Evolutionary conservation across 2,113 vertebrate genomes (phyloP), one percentile per base, ranked within the genome.

Genomic region (Dromaius novaehollandiae): DNA sequence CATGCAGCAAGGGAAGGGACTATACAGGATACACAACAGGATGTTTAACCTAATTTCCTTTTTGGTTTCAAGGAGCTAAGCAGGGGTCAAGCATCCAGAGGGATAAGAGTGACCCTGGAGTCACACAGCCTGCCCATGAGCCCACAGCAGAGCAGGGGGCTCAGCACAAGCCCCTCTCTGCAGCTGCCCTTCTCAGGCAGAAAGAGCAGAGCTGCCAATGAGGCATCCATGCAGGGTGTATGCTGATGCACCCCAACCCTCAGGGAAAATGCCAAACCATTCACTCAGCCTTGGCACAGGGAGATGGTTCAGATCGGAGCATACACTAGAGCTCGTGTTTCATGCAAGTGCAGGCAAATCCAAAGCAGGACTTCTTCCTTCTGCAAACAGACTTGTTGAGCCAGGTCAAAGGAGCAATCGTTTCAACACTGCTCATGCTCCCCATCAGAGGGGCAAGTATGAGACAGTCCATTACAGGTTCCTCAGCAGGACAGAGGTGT

Each of bases 311-410:
- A 53, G 53, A 77, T 82, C 89, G 0, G 13, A 70, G 76, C 2
- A 13, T 10, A 20, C 1, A 7, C 5, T 50, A 63, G n/a, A 4
- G 42, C 66, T 93, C 3, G 0, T 26, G 55, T 56, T 82, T 63
- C 68, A 32, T 81, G 61, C 91, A 94, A 97, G 89, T 65, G 51
- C 68, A 40, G 95, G 61, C 95, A 96, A 88, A 95, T 51, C 87
- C 4, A 0, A 10, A 0, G 9, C 4, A 17, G 55, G 26, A 24
- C 26, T 68, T 85, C 94, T 88, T 30, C 68, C 68, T 65, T 68
- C 86, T 22, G 14, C 3, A 6, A 83, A 75, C 60, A 88, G 83
- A 66, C 75, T 87, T 86, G 63, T 46, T 91, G 71, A 95, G 77
- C 69, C 81, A 84, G 40, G 90, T 40, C 26, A 30, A 20, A 87